Evolutionary conservation across 2,888 invertebrate genomes (phyloP), one percentile per base, ranked within the genome.

Genomic region (Hetaerina titia): DNA sequence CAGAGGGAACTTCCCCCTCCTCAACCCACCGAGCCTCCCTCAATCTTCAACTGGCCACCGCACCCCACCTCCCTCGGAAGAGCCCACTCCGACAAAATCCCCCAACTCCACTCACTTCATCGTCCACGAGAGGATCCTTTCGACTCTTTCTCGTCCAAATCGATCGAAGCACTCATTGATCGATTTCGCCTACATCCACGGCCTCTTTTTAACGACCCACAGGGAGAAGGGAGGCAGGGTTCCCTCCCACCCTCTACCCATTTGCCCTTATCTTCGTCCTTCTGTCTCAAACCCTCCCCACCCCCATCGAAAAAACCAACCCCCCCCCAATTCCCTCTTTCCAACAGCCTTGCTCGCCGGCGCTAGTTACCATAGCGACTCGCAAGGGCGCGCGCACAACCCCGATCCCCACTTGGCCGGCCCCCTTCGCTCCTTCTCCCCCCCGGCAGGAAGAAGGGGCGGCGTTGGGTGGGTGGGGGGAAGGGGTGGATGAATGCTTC

Each of bases 321-420:
- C 58, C 19, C 56, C 58, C 89, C 56, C 89, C 89, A 13, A 13
- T 8, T 9, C 74, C 64, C 90, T 60, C 89, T 31, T 56, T 19
- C 31, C 22, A 63, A 63, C 64, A 64, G 19, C 90, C 63, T 57
- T 64, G 90, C 90, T 64, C 90, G 63, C 90, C 90, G 90, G 58
- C 81, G 81, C 94, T n/a, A 88, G 87, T 94, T 88, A 94, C 87
- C 87, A 88, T 87, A 94, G 94, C 87, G 94, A 88, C 88, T 87
- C 87, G 87, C 60, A 58, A 94, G 94, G 87, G 87, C 87, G 94
- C 88, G 94, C 94, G 94, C 94, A 58, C 74, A 56, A 87, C 81
- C 94, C 45, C 94, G 11, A 56, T 15, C 22, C 5, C 58, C 57
- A n/a, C 89, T 19, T 7, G 13, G 2, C 94, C 69, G 13, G 56